Percentiles rank a stretch among this genome's conserved stretches.
Evolutionary conservation across 2,888 invertebrate genomes (phyloP).

Genomic region (Lithodes maja): DNA sequence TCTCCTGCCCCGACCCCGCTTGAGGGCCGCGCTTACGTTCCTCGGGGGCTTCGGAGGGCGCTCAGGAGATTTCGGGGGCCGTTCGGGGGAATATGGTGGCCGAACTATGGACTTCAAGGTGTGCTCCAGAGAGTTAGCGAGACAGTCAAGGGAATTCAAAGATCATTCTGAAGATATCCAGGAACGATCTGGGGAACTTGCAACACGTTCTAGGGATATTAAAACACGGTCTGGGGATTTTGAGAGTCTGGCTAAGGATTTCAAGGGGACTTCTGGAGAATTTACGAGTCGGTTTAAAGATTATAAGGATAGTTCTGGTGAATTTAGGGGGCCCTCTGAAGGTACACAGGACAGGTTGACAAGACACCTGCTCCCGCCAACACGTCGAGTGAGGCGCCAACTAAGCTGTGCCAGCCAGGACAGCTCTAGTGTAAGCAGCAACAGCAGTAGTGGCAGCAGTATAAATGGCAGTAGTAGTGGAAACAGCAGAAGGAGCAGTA

Average conservation of each 20-base stretch:
- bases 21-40: constrained; percentile 9
- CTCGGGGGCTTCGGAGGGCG: neutral
- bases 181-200: neutral
- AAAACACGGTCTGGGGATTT: neutral
- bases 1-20: neutral
- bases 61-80: neutral
- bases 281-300: neutral
- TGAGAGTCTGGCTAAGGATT: neutral
- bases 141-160: neutral
- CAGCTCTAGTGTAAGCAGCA: neutral
- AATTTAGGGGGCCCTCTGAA: neutral
- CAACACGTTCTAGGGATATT: neutral
- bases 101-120: neutral
- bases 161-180: neutral
- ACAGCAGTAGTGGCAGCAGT: neutral
- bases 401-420: neutral
- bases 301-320: no score
- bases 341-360: neutral
- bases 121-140: neutral
- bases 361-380: neutral
- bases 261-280: neutral
- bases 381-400: no score
- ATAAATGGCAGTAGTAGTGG: neutral
- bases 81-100: constrained; percentile 84
- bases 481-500: neutral